A percentile compares a stretch with the other conserved stretches of the same genome.
Conservation (phyloP, 2,113 vertebrate genomes). For the Paracyprichromis sp. region DNA sequence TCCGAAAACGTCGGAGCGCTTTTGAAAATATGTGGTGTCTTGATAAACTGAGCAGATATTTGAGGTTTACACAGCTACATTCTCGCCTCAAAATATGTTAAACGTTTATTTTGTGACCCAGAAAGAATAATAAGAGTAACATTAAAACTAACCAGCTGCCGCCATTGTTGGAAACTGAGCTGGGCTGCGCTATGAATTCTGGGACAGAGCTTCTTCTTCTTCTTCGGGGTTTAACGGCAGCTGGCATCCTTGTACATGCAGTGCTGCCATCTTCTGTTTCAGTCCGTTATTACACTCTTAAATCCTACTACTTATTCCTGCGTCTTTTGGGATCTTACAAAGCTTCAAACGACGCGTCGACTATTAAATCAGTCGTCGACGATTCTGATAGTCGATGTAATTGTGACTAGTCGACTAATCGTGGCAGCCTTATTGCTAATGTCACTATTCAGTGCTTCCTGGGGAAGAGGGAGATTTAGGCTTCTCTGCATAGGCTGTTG, state of each 20-base stretch:
- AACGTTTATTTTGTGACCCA: too few species aligned
- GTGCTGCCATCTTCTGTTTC: not conserved
- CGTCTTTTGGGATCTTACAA: fast-evolving
- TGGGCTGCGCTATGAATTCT: too few species aligned
- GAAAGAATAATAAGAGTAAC: too few species aligned
- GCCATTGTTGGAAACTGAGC: too few species aligned
- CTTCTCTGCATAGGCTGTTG: not conserved
- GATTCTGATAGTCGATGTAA: fast-evolving
- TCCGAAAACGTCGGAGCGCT: too few species aligned
- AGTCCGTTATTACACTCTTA: not conserved
- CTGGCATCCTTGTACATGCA: not conserved
- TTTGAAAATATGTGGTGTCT: too few species aligned
- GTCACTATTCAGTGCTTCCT: not conserved
- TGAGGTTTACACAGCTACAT: too few species aligned
- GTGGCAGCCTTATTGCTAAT: not conserved
- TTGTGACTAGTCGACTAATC: fast-evolving
- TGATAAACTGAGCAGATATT: too few species aligned
- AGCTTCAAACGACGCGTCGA: fast-evolving
- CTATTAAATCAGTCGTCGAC: fast-evolving
- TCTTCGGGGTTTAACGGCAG: not conserved
- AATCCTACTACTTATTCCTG: not conserved
- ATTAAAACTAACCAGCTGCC: too few species aligned
- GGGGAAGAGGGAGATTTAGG: not conserved
- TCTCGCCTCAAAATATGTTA: too few species aligned
- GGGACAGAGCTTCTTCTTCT: too few species aligned